Conservation (phyloP, 64 coral and sea anemone genomes). For the Porites australiensis region DNA sequence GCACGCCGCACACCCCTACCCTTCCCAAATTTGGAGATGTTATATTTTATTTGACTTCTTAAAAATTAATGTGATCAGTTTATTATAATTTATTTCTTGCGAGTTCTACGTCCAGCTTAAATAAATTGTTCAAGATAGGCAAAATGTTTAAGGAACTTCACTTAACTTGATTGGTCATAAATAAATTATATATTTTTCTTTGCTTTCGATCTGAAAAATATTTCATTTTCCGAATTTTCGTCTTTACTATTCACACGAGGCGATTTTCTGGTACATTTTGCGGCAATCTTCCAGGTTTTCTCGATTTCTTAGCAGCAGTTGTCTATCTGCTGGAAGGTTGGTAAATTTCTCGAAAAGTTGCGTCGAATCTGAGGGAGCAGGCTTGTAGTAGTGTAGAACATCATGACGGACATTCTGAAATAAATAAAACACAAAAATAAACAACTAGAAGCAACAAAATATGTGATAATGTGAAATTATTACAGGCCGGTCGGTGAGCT, state of each 20-base stretch:
- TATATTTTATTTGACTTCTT: too few relatives aligned
- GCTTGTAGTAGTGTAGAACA: constrained; percentile 65
- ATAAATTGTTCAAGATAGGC: too few relatives aligned
- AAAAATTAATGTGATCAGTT: too few relatives aligned
- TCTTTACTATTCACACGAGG: neutral
- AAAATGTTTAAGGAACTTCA: too few relatives aligned
- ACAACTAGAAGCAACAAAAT: neutral
- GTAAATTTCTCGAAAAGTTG: constrained; percentile 65
- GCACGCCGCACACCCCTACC: too few relatives aligned
- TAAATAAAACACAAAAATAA: neutral
- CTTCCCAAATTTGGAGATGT: too few relatives aligned
- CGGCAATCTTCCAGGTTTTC: constrained; percentile 28
- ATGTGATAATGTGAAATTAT: neutral
- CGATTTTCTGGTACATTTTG: constrained; percentile 40
- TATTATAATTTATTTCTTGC: too few relatives aligned
- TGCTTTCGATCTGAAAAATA: neutral
- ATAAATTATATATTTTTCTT: neutral
- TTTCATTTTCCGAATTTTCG: neutral
- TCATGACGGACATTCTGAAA: constrained; percentile 47
- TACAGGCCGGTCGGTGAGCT: too few relatives aligned
- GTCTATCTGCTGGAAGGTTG: constrained; percentile 50
- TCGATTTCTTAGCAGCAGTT: constrained; percentile 52
- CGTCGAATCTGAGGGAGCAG: neutral
- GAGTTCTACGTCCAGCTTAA: too few relatives aligned
- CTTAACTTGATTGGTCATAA: too few relatives aligned